Evolutionary conservation across 2,797 vertebrate genomes (phyloP).

Genomic region (Pantherophis vulpinus): DNA sequence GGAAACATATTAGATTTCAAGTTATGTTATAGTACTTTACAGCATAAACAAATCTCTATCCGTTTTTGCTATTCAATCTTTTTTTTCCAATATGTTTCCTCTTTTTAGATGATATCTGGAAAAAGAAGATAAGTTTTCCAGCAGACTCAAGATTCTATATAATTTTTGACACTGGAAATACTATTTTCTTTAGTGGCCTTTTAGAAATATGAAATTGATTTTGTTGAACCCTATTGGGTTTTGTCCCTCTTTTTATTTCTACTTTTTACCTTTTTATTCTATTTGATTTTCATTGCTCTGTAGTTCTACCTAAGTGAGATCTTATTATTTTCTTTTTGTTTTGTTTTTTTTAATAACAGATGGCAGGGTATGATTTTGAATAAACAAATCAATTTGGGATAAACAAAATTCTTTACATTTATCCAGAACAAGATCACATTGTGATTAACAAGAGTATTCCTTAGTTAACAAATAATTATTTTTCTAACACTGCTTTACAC

Average conservation of each 20-base stretch:
- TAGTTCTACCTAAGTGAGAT: neutral
- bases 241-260: neutral
- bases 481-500: neutral
- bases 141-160: neutral
- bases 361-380: neutral
- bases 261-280: neutral
- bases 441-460: neutral
- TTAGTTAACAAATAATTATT: neutral
- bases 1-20: neutral
- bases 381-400: neutral
- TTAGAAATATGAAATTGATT: neutral
- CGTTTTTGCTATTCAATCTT: neutral
- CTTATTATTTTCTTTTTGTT: neutral
- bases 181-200: neutral
- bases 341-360: neutral
- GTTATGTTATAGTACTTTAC: neutral
- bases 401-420: neutral
- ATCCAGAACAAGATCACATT: neutral
- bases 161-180: neutral
- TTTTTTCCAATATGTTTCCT: neutral
- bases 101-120: neutral
- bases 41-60: neutral
- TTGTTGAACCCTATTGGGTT: neutral
- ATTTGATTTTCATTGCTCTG: neutral
- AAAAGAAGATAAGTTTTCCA: neutral